Base-by-base conservation (phyloP, 1,140 invertebrate species). In the Pemphigus obesinymphae region DNA sequence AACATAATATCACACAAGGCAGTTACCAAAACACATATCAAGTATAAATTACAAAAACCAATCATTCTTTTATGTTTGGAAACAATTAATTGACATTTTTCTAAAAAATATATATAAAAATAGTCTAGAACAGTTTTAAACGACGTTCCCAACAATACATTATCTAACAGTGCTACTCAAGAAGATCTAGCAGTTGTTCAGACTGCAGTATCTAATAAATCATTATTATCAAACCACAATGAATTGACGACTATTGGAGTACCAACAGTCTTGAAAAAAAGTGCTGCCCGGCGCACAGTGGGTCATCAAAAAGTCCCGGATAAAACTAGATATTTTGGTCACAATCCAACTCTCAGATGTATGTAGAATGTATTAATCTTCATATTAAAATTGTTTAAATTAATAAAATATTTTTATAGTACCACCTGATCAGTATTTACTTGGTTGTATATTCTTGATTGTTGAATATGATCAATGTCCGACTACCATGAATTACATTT, bases 391-490 rank as follows among this genome's bases (percentile, higher is more conserved):
- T n/a, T n/a, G 76, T 86, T 43, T 43, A 23, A 70, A 40, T 13
- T 11, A 29, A 58, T 29, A 17, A 50, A 37, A 10, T 83, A 78
- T 75, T 82, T n/a, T 89, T 90, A 82, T 85, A 93, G 92, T 98
- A 75, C 95, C 96, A 13, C 90, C 93, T 0, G 94, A 97, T 85
- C 88, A 96, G 66, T 98, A 95, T 87, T 87, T 98, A 8, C 88
- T 97, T 4, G 97, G 96, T 11, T 98, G 97, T 87, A 92, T 97
- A 17, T 98, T 99, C 84, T 92, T 93, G 84, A 93, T 97, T 76
- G 92, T 93, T 81, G 93, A 95, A 84, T 93, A 91, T 85, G 89
- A 90, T 29, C 89, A 90, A 83, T 90, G 91, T 82, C 85, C 89
- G 6, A 89, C 91, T 81, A 86, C 88, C 82, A 85, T 88, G 13